phyloP scores from a whole-genome alignment of 2,113 vertebrate species.

The Bubo bubo region DNA sequence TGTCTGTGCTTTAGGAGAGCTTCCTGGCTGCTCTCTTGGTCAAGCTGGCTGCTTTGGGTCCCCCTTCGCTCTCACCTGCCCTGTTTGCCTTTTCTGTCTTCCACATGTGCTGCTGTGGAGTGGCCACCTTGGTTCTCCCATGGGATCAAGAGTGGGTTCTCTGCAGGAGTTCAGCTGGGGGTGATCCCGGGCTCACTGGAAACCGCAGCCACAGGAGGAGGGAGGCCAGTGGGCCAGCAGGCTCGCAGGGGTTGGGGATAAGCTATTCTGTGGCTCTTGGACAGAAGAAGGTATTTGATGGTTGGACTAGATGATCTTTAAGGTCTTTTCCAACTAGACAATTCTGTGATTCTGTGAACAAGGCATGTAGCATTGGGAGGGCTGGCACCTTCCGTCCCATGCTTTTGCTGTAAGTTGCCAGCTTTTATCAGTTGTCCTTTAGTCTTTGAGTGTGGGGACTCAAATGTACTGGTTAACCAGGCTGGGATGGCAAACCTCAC shows the following conservation, averaged over 20 bases:
- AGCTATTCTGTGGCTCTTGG: not conserved
- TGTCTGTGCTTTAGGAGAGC: not conserved
- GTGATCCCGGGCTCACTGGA: not conserved
- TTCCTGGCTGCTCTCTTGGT: not conserved
- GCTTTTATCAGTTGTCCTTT: not conserved
- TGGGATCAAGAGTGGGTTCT: not conserved
- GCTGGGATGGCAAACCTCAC: not conserved
- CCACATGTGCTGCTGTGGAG: not conserved
- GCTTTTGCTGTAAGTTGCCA: not conserved
- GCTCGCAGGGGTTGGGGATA: not conserved
- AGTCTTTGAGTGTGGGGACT: not conserved
- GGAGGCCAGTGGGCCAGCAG: not conserved
- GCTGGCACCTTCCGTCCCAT: not conserved
- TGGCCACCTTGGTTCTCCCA: not conserved
- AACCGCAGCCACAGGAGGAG: not conserved
- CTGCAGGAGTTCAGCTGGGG: not conserved
- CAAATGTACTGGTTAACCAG: not conserved
- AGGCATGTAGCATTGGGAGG: not conserved
- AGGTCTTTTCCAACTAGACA: no score
- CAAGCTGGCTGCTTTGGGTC: not conserved
- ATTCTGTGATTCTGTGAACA: no score
- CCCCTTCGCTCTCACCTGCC: not conserved
- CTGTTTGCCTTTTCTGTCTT: not conserved
- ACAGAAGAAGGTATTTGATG: accelerated
- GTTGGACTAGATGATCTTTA: no score